phyloP scores from a whole-genome alignment of 2,888 invertebrate genomes.

The Metacarcinus magister region DNA sequence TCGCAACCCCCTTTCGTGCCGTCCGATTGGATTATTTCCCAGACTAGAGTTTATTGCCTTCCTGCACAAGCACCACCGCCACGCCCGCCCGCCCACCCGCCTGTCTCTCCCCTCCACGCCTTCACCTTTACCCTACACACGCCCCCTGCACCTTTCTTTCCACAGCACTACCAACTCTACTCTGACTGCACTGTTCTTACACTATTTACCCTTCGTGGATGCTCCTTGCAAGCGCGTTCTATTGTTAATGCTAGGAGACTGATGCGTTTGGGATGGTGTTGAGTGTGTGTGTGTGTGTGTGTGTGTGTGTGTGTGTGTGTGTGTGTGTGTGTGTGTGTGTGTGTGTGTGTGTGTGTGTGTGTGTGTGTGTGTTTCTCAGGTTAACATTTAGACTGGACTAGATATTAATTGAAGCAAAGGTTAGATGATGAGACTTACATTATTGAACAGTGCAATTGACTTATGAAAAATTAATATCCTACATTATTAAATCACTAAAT shows the following conservation, averaged over 20 bases:
- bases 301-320: background rate
- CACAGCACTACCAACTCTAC: no score
- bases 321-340: background rate
- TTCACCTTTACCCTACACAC: conserved; percentile 8
- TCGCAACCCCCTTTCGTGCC: background rate
- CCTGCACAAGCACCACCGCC: background rate
- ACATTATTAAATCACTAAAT: background rate
- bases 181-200: no score
- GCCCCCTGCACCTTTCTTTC: background rate
- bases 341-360: background rate
- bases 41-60: background rate
- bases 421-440: background rate
- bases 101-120: background rate
- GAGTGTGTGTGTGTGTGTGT: background rate
- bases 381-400: background rate
- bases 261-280: no score
- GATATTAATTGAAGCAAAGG: background rate
- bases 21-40: conserved; percentile 35
- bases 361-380: background rate
- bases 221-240: no score
- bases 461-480: background rate
- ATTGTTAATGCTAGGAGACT: no score
- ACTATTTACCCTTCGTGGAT: no score
- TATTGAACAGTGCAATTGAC: background rate
- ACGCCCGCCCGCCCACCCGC: no score